These are phyloP conservation scores for Plemyria rubiginata DNA, from an alignment of 2,888 invertebrate species.

Conservation along the genomic window DNA sequence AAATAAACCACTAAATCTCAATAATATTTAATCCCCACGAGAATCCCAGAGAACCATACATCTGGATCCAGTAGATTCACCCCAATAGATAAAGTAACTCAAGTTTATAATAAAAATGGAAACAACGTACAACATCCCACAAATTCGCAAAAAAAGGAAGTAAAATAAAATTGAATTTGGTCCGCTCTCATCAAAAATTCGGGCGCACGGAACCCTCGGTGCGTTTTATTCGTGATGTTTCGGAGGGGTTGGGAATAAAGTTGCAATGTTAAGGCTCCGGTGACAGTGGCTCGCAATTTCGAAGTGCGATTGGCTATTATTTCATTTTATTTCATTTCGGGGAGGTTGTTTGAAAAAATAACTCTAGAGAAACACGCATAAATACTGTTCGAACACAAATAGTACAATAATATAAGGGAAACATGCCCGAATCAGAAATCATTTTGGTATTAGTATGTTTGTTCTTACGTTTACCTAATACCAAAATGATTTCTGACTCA, in stretches of 20 bases:
- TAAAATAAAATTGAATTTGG: conserved; percentile 34
- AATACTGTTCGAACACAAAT: no score
- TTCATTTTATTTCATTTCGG: no score
- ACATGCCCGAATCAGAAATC: no score
- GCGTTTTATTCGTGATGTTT: conserved; percentile 61
- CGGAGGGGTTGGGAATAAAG: conserved; percentile 61
- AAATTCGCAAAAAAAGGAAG: conserved; percentile 20
- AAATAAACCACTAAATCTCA: background rate
- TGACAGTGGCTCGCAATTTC: no score
- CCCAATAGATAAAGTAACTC: conserved; percentile 21
- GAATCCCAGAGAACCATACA: conserved; percentile 1
- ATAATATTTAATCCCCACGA: background rate
- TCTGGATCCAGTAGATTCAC: conserved; percentile 1
- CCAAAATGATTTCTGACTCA: no score
- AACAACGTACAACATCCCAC: conserved; percentile 16
- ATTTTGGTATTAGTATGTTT: no score
- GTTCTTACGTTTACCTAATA: no score
- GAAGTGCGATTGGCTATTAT: no score
- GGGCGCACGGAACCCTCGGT: conserved; percentile 51
- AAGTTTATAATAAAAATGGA: conserved; percentile 25
- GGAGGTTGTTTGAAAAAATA: no score
- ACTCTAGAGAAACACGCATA: no score
- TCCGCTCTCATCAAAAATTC: conserved; percentile 25
- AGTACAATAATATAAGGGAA: no score
- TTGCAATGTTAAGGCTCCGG: conserved; percentile 67